Base-by-base conservation (phyloP, 2,888 invertebrate genomes). In the Megaustenia siamemsis region DNA sequence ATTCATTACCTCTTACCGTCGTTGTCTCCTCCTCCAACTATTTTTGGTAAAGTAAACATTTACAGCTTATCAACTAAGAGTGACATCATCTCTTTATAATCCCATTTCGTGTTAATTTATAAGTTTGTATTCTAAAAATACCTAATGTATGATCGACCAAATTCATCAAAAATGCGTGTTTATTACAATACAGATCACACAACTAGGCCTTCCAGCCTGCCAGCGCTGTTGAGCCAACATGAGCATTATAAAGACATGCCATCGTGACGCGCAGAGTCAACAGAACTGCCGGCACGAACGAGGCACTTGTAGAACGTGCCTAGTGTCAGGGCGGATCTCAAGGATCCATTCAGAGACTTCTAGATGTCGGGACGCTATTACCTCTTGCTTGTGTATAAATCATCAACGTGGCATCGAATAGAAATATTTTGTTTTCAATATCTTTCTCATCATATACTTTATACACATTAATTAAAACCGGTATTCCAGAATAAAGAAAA, bases 271-370 rank as follows among this genome's bases (percentile, higher is more conserved):
- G 38, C 0, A 21, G 56, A 10, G 76, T 76, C 53, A 76, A 76
- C 56, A 76, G 24, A 49, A 49, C 45, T 24, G 18, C 21, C 43
- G 63, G 82, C 75, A 75, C 75, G 82, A 82, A 82, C 75, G 10
- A 32, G 45, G 43, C 82, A 82, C 82, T 82, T 82, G 82, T 40
- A 40, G 75, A 15, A 21, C 82, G 63, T 63, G 63, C 32, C 32
- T 6, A 63, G 63, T 63, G 63, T 63, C 63, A 28, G 63, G 18
- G 32, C 12, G 12, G 32, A 12, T 32, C 6, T 28, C 63, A 18
- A 32, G 12, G 32, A 63, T 28, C 32, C 28, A 63, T 60, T 60
- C 60, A 10, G 2, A 63, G 63, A 32, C 63, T 63, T 63, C 15
- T 32, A 6, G 12, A 32, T 28, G 28, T 32, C 63, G 32, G 1